These are phyloP conservation scores for Scaptomyza caliginosa DNA, from an alignment of 2,888 invertebrate species.

Conservation along the genomic window DNA sequence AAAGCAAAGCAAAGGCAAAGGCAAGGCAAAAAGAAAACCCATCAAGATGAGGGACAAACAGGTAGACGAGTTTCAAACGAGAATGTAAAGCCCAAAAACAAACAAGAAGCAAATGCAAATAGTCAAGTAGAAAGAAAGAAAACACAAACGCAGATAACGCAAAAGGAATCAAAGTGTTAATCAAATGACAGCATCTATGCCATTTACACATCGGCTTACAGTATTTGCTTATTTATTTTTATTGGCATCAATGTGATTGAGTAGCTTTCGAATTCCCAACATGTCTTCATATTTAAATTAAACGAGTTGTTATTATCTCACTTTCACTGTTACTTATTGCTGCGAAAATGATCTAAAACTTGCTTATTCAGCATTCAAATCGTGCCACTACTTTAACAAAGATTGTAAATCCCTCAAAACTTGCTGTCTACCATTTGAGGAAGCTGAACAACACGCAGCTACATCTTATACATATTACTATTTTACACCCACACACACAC, in stretches of 20 bases:
- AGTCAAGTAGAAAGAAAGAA: background rate
- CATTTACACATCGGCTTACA: background rate
- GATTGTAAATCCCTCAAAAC: constrained; percentile 10
- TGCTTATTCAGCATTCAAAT: constrained; percentile 1
- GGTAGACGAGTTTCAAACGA: background rate
- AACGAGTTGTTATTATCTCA: background rate
- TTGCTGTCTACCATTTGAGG: background rate
- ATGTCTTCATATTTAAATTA: background rate
- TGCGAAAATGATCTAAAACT: too few species aligned
- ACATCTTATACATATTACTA: background rate
- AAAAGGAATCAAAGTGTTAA: background rate
- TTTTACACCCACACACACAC: background rate
- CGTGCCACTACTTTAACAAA: background rate
- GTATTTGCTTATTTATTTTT: background rate
- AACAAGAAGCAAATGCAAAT: background rate
- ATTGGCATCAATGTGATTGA: background rate
- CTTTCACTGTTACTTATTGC: background rate
- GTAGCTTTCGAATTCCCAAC: background rate
- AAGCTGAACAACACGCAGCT: constrained; percentile 4
- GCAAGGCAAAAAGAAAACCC: too few species aligned
- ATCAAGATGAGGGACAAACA: too few species aligned
- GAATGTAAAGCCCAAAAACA: background rate
- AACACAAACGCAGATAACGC: background rate
- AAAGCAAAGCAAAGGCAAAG: background rate
- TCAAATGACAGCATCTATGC: background rate